Evolutionary conservation across 2,888 invertebrate genomes (phyloP).

Genomic region (Ypsolopha sequella): DNA sequence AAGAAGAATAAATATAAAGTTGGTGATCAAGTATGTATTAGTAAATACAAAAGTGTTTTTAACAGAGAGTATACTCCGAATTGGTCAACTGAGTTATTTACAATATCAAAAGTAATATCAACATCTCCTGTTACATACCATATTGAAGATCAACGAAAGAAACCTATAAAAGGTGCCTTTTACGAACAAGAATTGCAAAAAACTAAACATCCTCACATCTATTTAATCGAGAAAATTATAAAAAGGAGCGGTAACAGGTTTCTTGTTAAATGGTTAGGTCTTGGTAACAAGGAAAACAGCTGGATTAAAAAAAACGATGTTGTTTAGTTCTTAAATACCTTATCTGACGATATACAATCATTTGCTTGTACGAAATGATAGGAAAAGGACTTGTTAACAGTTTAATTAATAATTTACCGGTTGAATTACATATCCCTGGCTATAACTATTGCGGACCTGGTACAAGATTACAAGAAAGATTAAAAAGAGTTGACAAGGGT

Average conservation of each 20-base stretch:
- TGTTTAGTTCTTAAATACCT: background rate
- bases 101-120: constrained; percentile 15
- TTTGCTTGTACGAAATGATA: background rate
- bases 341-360: too few species aligned
- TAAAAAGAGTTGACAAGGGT: constrained; percentile 26
- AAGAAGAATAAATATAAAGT: constrained; percentile 11
- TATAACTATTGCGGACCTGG: constrained; percentile 19
- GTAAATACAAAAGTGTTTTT: constrained; percentile 15
- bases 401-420: constrained; percentile 5
- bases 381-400: constrained; percentile 5
- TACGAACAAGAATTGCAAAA: constrained; percentile 22
- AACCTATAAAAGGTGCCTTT: constrained; percentile 21
- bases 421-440: constrained; percentile 13
- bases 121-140: constrained; percentile 19
- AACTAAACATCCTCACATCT: constrained; percentile 21
- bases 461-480: constrained; percentile 19
- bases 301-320: constrained; percentile 13
- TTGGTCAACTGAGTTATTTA: constrained; percentile 22
- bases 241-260: constrained; percentile 4
- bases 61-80: constrained; percentile 20
- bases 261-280: constrained; percentile 10
- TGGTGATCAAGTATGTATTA: constrained; percentile 15
- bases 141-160: constrained; percentile 16
- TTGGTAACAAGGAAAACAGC: constrained; percentile 10
- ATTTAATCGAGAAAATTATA: constrained; percentile 20